Percentiles rank a stretch among this genome's conserved stretches.
Evolutionary conservation across 1,140 invertebrate species (phyloP).

Genomic region (Macrobrachium rosenbergii): DNA sequence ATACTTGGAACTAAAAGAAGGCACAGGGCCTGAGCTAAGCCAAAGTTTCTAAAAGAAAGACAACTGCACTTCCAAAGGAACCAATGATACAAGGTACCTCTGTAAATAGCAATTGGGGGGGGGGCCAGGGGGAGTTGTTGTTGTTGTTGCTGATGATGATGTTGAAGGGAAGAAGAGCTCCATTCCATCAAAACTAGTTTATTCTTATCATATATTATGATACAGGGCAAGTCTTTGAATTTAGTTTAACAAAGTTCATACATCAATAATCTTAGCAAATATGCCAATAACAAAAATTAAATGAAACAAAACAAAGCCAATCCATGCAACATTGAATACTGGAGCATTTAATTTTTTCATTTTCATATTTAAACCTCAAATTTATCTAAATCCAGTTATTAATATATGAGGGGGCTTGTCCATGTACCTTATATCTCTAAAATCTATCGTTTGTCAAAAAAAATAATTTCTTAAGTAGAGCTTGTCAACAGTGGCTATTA

Average conservation of each 20-base stretch:
- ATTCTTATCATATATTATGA: conserved; percentile 64
- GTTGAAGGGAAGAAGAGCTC: conserved; percentile 65
- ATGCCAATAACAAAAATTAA: conserved; percentile 45
- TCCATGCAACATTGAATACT: conserved; percentile 39
- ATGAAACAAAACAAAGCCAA: conserved; percentile 60
- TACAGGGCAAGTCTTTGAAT: conserved; percentile 64
- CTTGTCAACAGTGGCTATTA: conserved; percentile 61
- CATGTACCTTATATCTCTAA: conserved; percentile 61
- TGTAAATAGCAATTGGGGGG: conserved; percentile 60
- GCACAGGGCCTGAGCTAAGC: conserved; percentile 39
- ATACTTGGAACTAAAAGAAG: conserved; percentile 52
- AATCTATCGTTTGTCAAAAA: conserved; percentile 59
- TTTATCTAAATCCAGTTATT: conserved; percentile 31
- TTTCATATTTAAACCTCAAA: conserved; percentile 41
- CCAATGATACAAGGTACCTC: conserved; percentile 53
- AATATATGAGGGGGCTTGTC: conserved; percentile 52
- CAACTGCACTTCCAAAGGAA: conserved; percentile 58
- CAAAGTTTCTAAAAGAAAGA: conserved; percentile 49
- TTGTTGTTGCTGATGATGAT: conserved; percentile 24
- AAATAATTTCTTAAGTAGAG: conserved; percentile 63
- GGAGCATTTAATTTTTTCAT: conserved; percentile 43
- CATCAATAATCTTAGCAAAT: conserved; percentile 57
- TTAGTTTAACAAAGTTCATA: conserved; percentile 59
- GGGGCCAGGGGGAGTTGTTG: no score
- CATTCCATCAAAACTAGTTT: conserved; percentile 65